A percentile compares a stretch with the other conserved stretches of the same genome.
These are phyloP conservation scores for Drosophila persimilis DNA, from an alignment of 1,140 invertebrate genomes.

Conservation along the genomic window DNA sequence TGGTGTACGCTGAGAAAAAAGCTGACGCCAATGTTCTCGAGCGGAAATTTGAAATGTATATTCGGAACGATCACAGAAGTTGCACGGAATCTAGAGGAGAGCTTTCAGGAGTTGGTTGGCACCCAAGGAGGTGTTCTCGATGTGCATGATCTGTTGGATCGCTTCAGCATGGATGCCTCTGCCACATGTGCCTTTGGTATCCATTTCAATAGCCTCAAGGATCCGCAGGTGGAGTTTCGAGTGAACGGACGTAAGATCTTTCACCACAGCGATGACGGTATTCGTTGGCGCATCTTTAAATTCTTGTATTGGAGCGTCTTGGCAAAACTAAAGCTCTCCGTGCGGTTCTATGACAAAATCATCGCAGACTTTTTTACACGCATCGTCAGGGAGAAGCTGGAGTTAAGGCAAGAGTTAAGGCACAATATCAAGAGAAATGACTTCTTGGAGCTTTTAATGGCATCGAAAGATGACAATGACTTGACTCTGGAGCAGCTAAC, in stretches of 20 bases:
- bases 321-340: too few relatives aligned
- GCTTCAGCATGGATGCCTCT: constrained; percentile 79
- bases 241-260: constrained; percentile 66
- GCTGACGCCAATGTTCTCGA: constrained; percentile 83
- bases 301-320: too few relatives aligned
- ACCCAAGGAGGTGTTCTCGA: constrained; percentile 20
- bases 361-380: constrained; percentile 83
- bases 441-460: constrained; percentile 84
- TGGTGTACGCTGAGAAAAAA: too few relatives aligned
- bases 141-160: constrained; percentile 45
- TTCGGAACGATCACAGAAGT: constrained; percentile 83
- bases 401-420: constrained; percentile 71
- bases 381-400: constrained; percentile 82
- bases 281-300: not conserved
- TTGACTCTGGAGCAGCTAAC: constrained; percentile 51
- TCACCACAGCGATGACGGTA: too few relatives aligned
- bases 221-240: constrained; percentile 82
- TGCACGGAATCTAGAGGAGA: constrained; percentile 67
- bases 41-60: constrained; percentile 85
- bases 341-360: not conserved
- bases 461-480: constrained; percentile 13
- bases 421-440: constrained; percentile 83
- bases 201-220: constrained; percentile 83
- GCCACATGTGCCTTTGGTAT: constrained; percentile 86
- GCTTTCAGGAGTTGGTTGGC: constrained; percentile 32